A percentile compares a stretch with the other conserved stretches of the same genome.
Conservation (phyloP, 2,888 invertebrate species). For the Meteorus cinctellus region DNA sequence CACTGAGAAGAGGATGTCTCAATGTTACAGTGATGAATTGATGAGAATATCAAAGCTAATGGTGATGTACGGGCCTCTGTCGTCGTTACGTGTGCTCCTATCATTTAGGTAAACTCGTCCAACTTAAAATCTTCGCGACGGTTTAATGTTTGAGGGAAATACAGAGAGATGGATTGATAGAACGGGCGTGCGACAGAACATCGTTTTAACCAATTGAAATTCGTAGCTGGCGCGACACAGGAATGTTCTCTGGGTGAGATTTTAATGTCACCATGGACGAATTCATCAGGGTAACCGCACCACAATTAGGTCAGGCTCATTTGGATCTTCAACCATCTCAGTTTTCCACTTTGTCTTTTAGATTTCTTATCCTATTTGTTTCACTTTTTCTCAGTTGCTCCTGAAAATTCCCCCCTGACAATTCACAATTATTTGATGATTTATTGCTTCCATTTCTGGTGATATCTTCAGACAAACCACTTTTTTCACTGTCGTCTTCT, state of each 20-base stretch:
- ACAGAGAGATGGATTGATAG: not conserved
- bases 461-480: not conserved
- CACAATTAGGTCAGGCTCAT: conserved; percentile 47
- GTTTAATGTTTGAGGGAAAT: not conserved
- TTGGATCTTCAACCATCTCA: conserved; percentile 26
- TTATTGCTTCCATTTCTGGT: not conserved
- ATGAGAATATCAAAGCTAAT: not conserved
- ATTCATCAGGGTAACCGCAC: conserved; percentile 41
- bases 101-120: not conserved
- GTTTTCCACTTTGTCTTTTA: conserved; percentile 34
- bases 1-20: not conserved
- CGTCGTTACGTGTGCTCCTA: not conserved
- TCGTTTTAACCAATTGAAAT: conserved; percentile 19
- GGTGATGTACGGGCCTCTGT: not conserved
- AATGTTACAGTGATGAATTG: not conserved
- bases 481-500: too few species aligned
- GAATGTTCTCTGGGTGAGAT: conserved; percentile 24
- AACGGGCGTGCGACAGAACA: not conserved
- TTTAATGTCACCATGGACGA: conserved; percentile 30
- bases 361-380: conserved; percentile 9
- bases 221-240: conserved; percentile 22
- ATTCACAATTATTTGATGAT: not conserved
- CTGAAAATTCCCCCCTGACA: not conserved
- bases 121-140: not conserved
- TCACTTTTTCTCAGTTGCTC: conserved; percentile 17